These are phyloP conservation scores for Cerastoderma edule DNA, from an alignment of 2,888 invertebrate species.

Conservation along the genomic window DNA sequence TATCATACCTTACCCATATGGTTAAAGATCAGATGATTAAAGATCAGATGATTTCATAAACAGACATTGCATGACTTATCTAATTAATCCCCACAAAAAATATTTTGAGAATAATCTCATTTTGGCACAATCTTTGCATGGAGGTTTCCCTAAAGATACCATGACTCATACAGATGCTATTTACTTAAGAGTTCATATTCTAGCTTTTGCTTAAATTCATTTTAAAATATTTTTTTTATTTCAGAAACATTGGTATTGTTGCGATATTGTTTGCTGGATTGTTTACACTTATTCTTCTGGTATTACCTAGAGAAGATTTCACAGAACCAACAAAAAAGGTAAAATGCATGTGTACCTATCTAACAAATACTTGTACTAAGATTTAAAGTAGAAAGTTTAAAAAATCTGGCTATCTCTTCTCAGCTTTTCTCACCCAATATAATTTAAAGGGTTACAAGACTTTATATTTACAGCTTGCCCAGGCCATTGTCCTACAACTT, in stretches of 20 bases:
- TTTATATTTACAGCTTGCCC: too few species aligned
- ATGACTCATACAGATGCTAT: neutral
- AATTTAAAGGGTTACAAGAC: too few species aligned
- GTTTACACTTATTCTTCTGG: conserved; percentile 61
- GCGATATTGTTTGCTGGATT: conserved; percentile 54
- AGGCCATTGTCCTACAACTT: too few species aligned
- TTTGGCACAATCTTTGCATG: neutral
- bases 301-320: conserved; percentile 62
- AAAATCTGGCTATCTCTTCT: neutral
- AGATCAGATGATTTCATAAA: too few species aligned
- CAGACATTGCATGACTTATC: too few species aligned
- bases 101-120: neutral
- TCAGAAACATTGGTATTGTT: conserved; percentile 63
- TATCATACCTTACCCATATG: too few species aligned
- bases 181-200: too few species aligned
- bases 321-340: conserved; percentile 46
- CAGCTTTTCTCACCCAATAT: too few species aligned
- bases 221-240: conserved; percentile 10
- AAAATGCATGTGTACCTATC: neutral
- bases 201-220: neutral
- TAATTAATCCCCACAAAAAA: too few species aligned
- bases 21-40: too few species aligned
- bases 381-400: neutral
- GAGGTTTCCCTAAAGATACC: neutral
- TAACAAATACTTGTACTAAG: neutral